Evolutionary conservation across 1,140 invertebrate genomes (phyloP), one percentile per base, ranked within the genome.

Genomic region (Pseudomyrmex dendroicus): DNA sequence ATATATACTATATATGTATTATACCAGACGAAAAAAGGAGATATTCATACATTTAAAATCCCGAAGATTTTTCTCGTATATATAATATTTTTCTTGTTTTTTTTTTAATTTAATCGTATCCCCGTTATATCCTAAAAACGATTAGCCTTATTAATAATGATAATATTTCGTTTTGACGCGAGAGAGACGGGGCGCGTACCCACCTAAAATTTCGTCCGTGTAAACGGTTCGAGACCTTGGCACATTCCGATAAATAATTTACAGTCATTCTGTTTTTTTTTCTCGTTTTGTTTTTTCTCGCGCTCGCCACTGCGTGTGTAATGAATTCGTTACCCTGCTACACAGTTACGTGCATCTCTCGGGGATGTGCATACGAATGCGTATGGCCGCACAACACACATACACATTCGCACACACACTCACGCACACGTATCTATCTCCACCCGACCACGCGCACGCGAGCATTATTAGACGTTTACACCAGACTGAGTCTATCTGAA

Each of bases 171-270:
- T 82, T 86, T 89, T 77, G 83, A 89, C 78, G 89, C 78, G 89
- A 88, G 91, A 90, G 89, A 92, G 89, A 91, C 90, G 90, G 91
- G 90, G 90, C 86, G 88, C 82, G 56, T 86, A 87, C 61, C 85
- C 80, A 87, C 57, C 20, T 85, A 80, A 80, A 80, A 80, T 86
- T 91, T 88, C 73, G 86, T 89, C 86, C 88, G 85, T 91, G 89
- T 91, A 91, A 90, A 92, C 90, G 90, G 88, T 91, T 91, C 89
- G 92, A 91, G 90, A 91, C 88, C 90, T 93, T 94, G 94, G 94
- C 94, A 94, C 94, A 94, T 93, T 90, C 92, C 89, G 91, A 91
- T 92, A 92, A 84, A 86, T 80, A 80, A 80, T 80, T 44, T 80
- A 72, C 20, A 61, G 44, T 80, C 66, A 15, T 84, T 90, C 73